Evolutionary conservation across 2,888 invertebrate genomes (phyloP).

Genomic region (Zelleria hepariella): DNA sequence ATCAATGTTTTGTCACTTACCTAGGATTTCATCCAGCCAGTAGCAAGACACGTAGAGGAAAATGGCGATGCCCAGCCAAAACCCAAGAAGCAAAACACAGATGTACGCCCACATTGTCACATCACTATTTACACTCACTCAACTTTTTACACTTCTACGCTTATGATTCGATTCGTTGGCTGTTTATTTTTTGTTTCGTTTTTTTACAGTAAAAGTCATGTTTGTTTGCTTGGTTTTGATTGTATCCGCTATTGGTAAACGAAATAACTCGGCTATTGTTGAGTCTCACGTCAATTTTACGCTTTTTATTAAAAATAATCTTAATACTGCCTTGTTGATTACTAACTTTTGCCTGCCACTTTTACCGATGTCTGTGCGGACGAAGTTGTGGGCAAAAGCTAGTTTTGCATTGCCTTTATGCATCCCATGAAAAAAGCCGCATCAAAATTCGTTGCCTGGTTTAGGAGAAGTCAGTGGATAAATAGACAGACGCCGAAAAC

Average conservation of each 20-base stretch:
- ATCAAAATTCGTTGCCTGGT: too few species aligned
- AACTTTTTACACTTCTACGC: slow-evolving; percentile 12
- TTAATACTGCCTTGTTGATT: too few species aligned
- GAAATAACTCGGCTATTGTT: background rate
- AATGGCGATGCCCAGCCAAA: slow-evolving; percentile 66
- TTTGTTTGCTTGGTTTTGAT: background rate
- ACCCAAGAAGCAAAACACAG: slow-evolving; percentile 54
- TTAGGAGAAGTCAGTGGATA: too few species aligned
- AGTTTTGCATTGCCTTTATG: too few species aligned
- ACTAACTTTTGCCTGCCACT: too few species aligned
- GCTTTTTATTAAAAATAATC: too few species aligned
- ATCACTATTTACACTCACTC: too few species aligned
- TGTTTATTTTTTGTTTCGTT: background rate
- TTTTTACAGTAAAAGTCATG: background rate
- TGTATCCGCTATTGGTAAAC: background rate
- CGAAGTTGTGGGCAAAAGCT: too few species aligned
- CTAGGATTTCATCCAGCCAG: slow-evolving; percentile 74
- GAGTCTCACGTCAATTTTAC: too few species aligned
- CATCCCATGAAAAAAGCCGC: too few species aligned
- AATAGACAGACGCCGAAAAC: too few species aligned
- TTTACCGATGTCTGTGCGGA: too few species aligned
- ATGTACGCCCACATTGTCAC: slow-evolving; percentile 58
- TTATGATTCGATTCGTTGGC: background rate
- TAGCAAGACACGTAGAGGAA: slow-evolving; percentile 68
- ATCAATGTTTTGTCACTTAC: slow-evolving; percentile 47